Conservation (phyloP, 2,888 invertebrate genomes). For the Heliconius erato region DNA sequence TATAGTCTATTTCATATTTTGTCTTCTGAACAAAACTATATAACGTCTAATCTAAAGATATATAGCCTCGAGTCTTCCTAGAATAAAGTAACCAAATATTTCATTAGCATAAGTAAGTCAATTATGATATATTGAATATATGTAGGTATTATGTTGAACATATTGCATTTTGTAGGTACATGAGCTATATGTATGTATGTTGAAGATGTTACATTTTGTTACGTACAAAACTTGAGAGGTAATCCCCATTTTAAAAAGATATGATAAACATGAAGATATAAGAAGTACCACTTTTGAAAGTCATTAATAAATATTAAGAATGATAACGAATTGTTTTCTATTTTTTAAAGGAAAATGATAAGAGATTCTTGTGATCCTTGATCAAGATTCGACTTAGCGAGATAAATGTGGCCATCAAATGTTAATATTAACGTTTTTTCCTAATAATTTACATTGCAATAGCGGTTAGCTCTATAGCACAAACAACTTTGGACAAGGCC, state of each 20-base stretch:
- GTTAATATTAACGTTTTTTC: constrained; percentile 6
- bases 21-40: too few relatives aligned
- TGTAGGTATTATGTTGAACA: neutral
- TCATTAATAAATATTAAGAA: neutral
- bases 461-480: constrained; percentile 1
- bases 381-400: neutral
- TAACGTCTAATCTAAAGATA: too few relatives aligned
- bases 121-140: constrained; percentile 1
- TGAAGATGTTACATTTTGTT: too few relatives aligned
- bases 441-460: constrained; percentile 24
- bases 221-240: too few relatives aligned
- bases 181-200: too few relatives aligned
- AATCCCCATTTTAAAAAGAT: neutral
- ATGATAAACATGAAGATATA: neutral
- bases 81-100: neutral
- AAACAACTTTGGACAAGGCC: constrained; percentile 29
- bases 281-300: neutral
- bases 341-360: neutral
- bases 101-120: neutral
- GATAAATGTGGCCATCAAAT: constrained; percentile 12
- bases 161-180: too few relatives aligned
- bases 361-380: neutral
- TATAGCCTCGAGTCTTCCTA: neutral
- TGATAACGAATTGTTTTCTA: neutral
- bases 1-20: neutral